Base-by-base conservation (phyloP, 2,888 invertebrate genomes). In the Cataglyphis altisquamis region DNA sequence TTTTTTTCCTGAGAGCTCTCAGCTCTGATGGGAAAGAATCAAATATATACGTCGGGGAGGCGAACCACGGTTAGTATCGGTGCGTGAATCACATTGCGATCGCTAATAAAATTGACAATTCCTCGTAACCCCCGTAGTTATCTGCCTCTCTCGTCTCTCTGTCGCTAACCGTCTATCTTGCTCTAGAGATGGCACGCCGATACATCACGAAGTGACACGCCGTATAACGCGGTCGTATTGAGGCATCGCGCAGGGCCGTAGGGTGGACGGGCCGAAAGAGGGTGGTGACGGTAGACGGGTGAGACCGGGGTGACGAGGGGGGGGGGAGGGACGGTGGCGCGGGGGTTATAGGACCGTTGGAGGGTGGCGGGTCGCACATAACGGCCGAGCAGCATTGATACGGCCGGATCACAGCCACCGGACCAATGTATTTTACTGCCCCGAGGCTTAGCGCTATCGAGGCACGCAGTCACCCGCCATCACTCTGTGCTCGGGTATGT, bases 391-490 rank as follows among this genome's bases (percentile, higher is more conserved):
- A 93, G 94, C 94, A 94, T 94, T 94, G 94, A 94, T 94, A 94
- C 94, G 94, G 93, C 93, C 92, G 94, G 94, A 94, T 94, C 94
- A 94, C 94, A 93, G 93, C 93, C 92, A 93, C 93, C 93, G 93
- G 93, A 94, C 93, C 94, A 92, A 93, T 94, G 94, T 94, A 94
- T 94, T 94, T 94, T 94, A 94, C 94, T 94, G 94, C 93, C 94
- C 91, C 86, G 93, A 94, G 94, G 94, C 94, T 94, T 94, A 94
- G 94, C 93, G 94, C 94, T 94, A 94, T 94, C 94, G 94, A 94
- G 93, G 94, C 94, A 94, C 93, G 93, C 94, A 94, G 94, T 94
- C 94, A 94, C 93, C 94, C 94, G 94, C 94, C 94, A 94, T 94
- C 94, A 94, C 94, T 94, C 94, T 93, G 92, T 90, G 92, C 92